Conservation (phyloP, 1,140 invertebrate species). For the Pomacea maculata region DNA sequence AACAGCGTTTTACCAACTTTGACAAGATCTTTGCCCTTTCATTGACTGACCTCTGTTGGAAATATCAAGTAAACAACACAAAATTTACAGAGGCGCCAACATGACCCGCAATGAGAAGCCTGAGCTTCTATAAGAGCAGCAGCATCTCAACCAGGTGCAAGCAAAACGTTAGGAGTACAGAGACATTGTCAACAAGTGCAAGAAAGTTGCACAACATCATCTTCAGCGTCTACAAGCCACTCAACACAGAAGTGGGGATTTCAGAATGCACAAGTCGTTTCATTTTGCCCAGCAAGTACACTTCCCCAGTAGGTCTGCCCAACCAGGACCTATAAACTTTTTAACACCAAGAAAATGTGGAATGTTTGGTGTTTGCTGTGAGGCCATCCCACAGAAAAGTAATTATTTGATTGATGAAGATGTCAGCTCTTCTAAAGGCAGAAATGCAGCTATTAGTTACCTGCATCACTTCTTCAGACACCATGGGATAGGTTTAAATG, state of each 20-base stretch:
- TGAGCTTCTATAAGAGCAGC: background rate
- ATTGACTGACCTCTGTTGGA: slow-evolving; percentile 42
- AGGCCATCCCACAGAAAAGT: slow-evolving; percentile 35
- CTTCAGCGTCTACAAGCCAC: no score
- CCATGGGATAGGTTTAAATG: no score
- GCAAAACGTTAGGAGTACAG: no score
- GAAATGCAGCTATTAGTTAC: slow-evolving; percentile 40
- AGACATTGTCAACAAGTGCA: no score
- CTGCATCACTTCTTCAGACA: slow-evolving; percentile 42
- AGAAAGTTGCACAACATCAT: no score
- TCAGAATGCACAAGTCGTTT: no score
- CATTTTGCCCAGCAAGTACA: no score
- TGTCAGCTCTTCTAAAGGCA: slow-evolving; percentile 32
- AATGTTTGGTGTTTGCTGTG: slow-evolving; percentile 42
- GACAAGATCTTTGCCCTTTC: slow-evolving; percentile 24
- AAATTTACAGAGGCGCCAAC: slow-evolving; percentile 20
- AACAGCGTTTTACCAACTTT: slow-evolving; percentile 12
- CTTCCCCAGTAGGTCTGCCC: no score
- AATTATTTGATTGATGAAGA: slow-evolving; percentile 43
- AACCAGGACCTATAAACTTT: no score
- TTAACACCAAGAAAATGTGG: slow-evolving; percentile 44
- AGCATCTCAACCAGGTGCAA: slow-evolving; percentile 6
- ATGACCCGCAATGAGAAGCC: background rate
- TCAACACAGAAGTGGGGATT: no score
- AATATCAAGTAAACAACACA: slow-evolving; percentile 34